Evolutionary conservation across 2,888 invertebrate species (phyloP).

Genomic region (Minunthozetes semirufus): DNA sequence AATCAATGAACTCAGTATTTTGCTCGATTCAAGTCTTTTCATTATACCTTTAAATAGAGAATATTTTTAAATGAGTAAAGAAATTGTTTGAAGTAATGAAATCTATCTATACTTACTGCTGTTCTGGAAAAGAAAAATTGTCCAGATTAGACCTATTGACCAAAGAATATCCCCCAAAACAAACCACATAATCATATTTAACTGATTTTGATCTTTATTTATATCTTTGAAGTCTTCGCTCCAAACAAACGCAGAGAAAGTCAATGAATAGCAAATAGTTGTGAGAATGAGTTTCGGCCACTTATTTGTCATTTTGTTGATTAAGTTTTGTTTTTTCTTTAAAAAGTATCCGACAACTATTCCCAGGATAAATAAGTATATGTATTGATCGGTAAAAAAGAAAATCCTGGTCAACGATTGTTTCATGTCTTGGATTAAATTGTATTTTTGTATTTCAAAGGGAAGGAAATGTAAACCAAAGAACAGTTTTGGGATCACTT

Average conservation of each 20-base stretch:
- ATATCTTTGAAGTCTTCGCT: slow-evolving; percentile 34
- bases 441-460: slow-evolving; percentile 17
- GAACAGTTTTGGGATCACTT: slow-evolving; percentile 9
- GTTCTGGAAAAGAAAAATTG: not conserved
- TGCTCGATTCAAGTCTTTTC: no score
- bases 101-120: not conserved
- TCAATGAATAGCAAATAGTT: not conserved
- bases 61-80: no score
- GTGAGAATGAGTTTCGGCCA: not conserved
- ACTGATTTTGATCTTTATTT: slow-evolving; percentile 9
- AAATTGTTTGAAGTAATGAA: no score
- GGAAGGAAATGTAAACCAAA: slow-evolving; percentile 3
- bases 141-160: slow-evolving; percentile 29
- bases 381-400: slow-evolving; percentile 19
- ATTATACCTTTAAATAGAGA: not conserved
- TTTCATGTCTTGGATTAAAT: slow-evolving; percentile 20
- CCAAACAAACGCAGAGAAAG: slow-evolving; percentile 3
- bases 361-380: slow-evolving; percentile 25
- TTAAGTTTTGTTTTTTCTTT: not conserved
- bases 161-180: slow-evolving; percentile 29
- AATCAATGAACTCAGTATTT: not conserved
- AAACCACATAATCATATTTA: slow-evolving; percentile 23
- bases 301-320: not conserved
- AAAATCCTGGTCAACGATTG: not conserved
- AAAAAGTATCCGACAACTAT: slow-evolving; percentile 22